Percentiles rank a stretch among this genome's conserved stretches.
Conservation (phyloP, 53 echinoderm and acorn worm genomes). For the Echinarachnius parma region DNA sequence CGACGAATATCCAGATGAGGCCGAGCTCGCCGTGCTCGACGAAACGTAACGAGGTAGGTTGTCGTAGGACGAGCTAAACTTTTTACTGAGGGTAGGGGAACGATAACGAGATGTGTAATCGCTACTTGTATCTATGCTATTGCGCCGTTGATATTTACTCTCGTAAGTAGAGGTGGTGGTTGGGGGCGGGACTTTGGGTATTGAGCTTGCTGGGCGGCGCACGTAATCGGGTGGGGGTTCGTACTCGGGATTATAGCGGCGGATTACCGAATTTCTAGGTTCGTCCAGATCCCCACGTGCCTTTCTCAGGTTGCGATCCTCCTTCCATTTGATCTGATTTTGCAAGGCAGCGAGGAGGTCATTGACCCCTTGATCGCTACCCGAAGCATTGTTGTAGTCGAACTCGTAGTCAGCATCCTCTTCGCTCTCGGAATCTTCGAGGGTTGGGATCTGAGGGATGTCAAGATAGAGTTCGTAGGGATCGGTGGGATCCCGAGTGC, state of each 20-base stretch:
- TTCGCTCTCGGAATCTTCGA: constrained; percentile 32
- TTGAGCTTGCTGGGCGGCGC: not conserved
- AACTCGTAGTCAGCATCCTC: constrained; percentile 43
- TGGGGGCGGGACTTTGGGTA: not conserved
- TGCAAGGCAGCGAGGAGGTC: constrained; percentile 34
- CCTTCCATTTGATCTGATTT: constrained; percentile 31
- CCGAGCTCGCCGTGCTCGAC: constrained; percentile 26
- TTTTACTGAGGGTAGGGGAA: constrained; percentile 15
- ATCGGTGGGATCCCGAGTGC: constrained; percentile 23
- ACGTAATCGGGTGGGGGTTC: constrained; percentile 35
- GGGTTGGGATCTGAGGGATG: constrained; percentile 33
- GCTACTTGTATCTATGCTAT: constrained; percentile 14
- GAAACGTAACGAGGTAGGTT: constrained; percentile 39
- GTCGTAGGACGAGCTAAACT: constrained; percentile 37
- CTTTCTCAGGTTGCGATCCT: constrained; percentile 15
- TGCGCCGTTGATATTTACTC: constrained; percentile 17
- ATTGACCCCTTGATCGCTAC: constrained; percentile 29
- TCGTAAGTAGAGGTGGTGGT: constrained; percentile 1
- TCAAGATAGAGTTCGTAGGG: constrained; percentile 37
- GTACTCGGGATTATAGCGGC: constrained; percentile 28
- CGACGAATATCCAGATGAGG: constrained; percentile 36
- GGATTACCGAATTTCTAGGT: constrained; percentile 31
- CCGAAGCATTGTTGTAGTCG: constrained; percentile 15
- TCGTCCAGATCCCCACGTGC: constrained; percentile 19
- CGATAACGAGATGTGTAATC: constrained; percentile 12